A percentile compares a stretch with the other conserved stretches of the same genome.
phyloP scores from a whole-genome alignment of 2,888 invertebrate genomes.

The Selenia dentaria region DNA sequence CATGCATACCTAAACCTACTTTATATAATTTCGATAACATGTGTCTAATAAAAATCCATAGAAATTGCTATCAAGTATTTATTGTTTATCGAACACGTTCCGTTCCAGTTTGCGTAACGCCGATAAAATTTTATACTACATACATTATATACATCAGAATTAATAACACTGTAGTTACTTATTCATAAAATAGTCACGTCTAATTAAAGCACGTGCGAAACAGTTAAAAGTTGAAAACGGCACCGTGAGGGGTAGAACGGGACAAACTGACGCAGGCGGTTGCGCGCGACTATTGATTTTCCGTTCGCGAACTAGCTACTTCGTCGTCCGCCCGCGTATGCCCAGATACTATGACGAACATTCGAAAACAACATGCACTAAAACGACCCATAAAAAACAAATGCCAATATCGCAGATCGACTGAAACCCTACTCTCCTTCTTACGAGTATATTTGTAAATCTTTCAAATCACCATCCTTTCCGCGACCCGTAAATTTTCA shows the following conservation, averaged over 20 bases:
- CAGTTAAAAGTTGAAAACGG: constrained; percentile 55
- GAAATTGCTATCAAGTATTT: no score
- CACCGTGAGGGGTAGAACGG: constrained; percentile 35
- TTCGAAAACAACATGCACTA: constrained; percentile 35
- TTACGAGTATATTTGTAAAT: constrained; percentile 1
- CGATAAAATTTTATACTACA: no score
- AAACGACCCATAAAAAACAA: constrained; percentile 9
- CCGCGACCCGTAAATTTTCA: constrained; percentile 17
- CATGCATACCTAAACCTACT: no score
- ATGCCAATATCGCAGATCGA: constrained; percentile 1
- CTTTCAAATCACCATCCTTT: constrained; percentile 3
- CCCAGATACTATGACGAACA: constrained; percentile 40
- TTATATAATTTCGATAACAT: no score
- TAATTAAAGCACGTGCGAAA: constrained; percentile 49
- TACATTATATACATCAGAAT: no score
- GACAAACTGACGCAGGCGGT: constrained; percentile 33
- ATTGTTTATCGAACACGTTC: no score
- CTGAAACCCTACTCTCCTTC: background rate
- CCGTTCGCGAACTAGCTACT: constrained; percentile 45
- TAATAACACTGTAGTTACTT: background rate
- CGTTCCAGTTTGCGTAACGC: no score
- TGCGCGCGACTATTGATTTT: constrained; percentile 83
- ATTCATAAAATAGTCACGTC: constrained; percentile 21
- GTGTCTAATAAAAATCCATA: no score
- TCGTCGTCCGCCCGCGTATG: constrained; percentile 52